These are phyloP conservation scores for Centropus bengalensis DNA, from an alignment of 2,113 vertebrate species.

Conservation along the genomic window DNA sequence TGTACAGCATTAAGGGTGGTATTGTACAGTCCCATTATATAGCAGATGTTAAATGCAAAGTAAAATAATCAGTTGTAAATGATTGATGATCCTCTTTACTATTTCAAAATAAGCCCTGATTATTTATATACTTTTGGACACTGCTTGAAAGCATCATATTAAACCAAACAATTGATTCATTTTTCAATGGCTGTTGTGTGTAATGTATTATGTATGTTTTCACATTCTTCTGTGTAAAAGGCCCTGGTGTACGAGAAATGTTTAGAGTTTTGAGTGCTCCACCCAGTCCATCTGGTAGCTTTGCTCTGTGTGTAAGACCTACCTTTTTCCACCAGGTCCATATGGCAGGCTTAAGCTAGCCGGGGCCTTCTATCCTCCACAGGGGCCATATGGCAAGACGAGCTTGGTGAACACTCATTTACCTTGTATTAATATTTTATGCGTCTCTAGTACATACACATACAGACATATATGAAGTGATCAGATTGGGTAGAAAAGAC, in stretches of 20 bases:
- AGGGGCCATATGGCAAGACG: slow-evolving; percentile 80
- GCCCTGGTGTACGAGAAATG: slow-evolving; percentile 63
- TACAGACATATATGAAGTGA: slow-evolving; percentile 28
- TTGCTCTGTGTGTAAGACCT: slow-evolving; percentile 74
- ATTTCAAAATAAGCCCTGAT: slow-evolving; percentile 82
- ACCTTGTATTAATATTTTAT: slow-evolving; percentile 79
- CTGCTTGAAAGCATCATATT: slow-evolving; percentile 81
- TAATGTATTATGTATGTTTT: slow-evolving; percentile 80
- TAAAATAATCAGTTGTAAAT: slow-evolving; percentile 84
- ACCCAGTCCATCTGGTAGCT: slow-evolving; percentile 81
- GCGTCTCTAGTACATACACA: slow-evolving; percentile 52
- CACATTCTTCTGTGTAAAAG: slow-evolving; percentile 73
- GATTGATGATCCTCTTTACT: slow-evolving; percentile 82
- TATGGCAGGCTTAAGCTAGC: slow-evolving; percentile 77
- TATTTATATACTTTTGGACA: slow-evolving; percentile 82
- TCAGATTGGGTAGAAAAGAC: slow-evolving; percentile 55
- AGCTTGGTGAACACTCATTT: slow-evolving; percentile 73
- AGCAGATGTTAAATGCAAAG: slow-evolving; percentile 82
- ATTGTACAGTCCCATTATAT: slow-evolving; percentile 69
- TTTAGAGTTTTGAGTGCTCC: slow-evolving; percentile 67
- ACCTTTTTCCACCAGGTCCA: slow-evolving; percentile 79
- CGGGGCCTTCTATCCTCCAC: slow-evolving; percentile 76
- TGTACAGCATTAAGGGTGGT: slow-evolving; percentile 69
- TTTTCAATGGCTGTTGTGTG: slow-evolving; percentile 73
- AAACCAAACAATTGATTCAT: slow-evolving; percentile 82